Evolutionary conservation across 2,113 vertebrate species (phyloP).

Genomic region (Nibea albiflora): DNA sequence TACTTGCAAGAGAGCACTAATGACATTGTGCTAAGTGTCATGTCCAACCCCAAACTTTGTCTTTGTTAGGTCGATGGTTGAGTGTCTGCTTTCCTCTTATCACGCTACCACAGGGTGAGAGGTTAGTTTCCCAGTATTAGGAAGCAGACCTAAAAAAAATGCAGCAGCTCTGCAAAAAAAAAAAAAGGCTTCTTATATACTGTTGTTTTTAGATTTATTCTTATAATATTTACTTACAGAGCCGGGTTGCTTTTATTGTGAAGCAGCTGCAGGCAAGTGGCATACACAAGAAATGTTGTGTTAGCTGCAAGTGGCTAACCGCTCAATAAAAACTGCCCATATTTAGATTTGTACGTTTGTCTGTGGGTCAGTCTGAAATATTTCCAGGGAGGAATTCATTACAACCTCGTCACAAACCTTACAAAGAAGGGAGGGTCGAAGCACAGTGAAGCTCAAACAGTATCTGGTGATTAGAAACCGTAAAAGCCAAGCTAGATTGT

Average conservation of each 20-base stretch:
- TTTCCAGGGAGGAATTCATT: not conserved
- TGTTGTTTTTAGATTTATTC: too few species aligned
- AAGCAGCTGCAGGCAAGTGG: not conserved
- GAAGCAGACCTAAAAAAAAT: slow-evolving; percentile 9
- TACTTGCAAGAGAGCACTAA: slow-evolving; percentile 37
- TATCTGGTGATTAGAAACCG: not conserved
- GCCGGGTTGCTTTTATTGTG: not conserved
- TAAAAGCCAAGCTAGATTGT: not conserved
- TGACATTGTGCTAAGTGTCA: slow-evolving; percentile 56
- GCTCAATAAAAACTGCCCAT: not conserved
- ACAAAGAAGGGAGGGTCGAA: not conserved
- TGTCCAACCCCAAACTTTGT: slow-evolving; percentile 33
- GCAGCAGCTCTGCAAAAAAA: not conserved
- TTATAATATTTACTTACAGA: not conserved
- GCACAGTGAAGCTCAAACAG: not conserved
- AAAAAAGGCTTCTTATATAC: too few species aligned
- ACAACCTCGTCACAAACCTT: not conserved
- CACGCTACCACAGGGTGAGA: slow-evolving; percentile 18
- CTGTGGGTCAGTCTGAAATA: not conserved
- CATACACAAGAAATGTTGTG: not conserved
- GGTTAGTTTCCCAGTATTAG: slow-evolving; percentile 47
- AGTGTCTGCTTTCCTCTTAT: slow-evolving; percentile 24
- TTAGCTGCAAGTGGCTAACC: too few species aligned
- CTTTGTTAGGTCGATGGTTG: slow-evolving; percentile 10
- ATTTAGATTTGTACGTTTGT: not conserved